Evolutionary conservation across 2,888 invertebrate species (phyloP), one percentile per base, ranked within the genome.

Genomic region (Drosophila vallismaia): DNA sequence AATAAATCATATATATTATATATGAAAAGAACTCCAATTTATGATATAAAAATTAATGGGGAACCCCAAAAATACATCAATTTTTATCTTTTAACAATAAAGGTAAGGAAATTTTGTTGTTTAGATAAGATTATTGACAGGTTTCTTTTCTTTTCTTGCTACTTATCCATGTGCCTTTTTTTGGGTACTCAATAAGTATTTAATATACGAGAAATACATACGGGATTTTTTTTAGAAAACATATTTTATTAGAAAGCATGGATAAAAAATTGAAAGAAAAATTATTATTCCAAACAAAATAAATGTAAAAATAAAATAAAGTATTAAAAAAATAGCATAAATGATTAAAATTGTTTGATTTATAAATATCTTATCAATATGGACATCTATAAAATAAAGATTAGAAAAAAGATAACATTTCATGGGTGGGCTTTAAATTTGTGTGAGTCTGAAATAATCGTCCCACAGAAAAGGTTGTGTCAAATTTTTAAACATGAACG

Each of bases 301-400:
- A 19, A 19, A 19, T 1, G 19, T 2, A 1, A n/a, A n/a, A n/a
- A n/a, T n/a, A n/a, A n/a, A n/a, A n/a, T n/a, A 26, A 24, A 46
- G 9, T 6, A 12, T 33, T 7, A 7, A 3, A 38, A 14, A 8
- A 40, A 40, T 14, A 14, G 40, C 10, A 36, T 36, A 10, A n/a
- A 10, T 1, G 33, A 36, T 3, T 36, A 10, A 4, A 36, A 10
- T 36, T 36, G n/a, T 4, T 1, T 4, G 10, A 4, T 36, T n/a
- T n/a, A 36, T 36, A 36, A 36, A 36, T 36, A 36, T 36, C 53
- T 53, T 53, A 53, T 53, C 53, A 46, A 10, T 19, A 1, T 26
- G 7, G 28, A 44, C 24, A 38, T 38, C 40, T 52, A 9, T 26
- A 5, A 10, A 45, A 52, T 45, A 52, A 45, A 45, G 45, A 52